A percentile compares a stretch with the other conserved stretches of the same genome.
Evolutionary conservation across 2,797 vertebrate species (phyloP).

Genomic region (Galago senegalensis): DNA sequence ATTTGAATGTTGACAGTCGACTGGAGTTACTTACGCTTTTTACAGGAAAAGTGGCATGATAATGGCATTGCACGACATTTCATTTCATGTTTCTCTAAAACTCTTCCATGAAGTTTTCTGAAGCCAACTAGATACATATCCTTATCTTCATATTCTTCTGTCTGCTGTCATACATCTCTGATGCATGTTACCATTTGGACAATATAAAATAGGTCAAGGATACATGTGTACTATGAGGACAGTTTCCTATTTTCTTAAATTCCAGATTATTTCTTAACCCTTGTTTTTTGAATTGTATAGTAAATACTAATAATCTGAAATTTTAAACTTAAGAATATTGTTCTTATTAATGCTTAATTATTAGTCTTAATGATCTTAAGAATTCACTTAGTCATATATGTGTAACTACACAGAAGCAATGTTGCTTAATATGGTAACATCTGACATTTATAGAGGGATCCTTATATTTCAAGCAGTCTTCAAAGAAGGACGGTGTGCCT

Average conservation of each 20-base stretch:
- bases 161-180: background rate
- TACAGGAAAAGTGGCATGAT: background rate
- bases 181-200: background rate
- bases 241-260: background rate
- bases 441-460: background rate
- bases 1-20: background rate
- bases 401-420: background rate
- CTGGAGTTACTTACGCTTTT: background rate
- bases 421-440: background rate
- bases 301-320: background rate
- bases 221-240: background rate
- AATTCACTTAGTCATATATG: background rate
- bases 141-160: background rate
- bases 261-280: constrained; percentile 40
- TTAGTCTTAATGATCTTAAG: background rate
- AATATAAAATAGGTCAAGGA: background rate
- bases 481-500: background rate
- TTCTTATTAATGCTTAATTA: background rate
- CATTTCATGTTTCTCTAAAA: constrained; percentile 45
- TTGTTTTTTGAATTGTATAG: constrained; percentile 2
- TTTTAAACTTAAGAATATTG: background rate
- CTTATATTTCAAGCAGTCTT: background rate
- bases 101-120: background rate
- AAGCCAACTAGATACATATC: background rate
- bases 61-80: background rate